Base-by-base conservation (phyloP, 2,113 vertebrate genomes). In the Zosterops borbonicus region DNA sequence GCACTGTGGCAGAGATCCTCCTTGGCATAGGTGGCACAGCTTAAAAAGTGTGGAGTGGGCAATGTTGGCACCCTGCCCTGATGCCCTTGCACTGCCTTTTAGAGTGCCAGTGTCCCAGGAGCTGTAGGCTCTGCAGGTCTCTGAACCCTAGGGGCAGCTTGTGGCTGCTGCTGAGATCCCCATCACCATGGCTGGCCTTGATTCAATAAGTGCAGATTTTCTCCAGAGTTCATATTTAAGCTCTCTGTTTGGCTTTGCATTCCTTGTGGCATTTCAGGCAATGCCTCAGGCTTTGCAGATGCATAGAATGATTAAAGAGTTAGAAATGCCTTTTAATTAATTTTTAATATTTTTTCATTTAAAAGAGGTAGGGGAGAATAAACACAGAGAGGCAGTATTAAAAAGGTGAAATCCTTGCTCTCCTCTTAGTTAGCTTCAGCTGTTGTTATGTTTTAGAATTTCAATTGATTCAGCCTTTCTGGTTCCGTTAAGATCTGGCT, bases 271-370 rank as follows among this genome's bases (percentile, higher is more conserved):
- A 31, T 76, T 67, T 84, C 22, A 79, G 42, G 63, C 59, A 69
- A 67, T 70, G 87, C 87, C 63, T 77, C 75, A 44, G 67, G 42
- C 68, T 82, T 85, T 93, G 67, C 67, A 94, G 62, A 76, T 29
- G 33, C 1, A 1, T 69, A 20, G 41, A 60, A 60, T 83, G 67
- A 85, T 70, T 80, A 95, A 95, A 90, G 83, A 73, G 12, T 76
- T 94, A 58, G 59, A 83, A 87, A 69, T 73, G 67, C 41, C 53
- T 95, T 96, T 94, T 87, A 73, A 92, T 95, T 82, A 80, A 87
- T 88, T 76, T 86, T 76, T 76, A 37, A 59, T 76, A 31, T 39
- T 27, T 92, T 92, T 96, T 89, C 65, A 65, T 94, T 79, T 73
- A 82, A 73, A 79, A 6, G 24, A 77, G 46, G 59, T 80, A 85